These are phyloP conservation scores for Cuculus canorus DNA, from an alignment of 2,797 vertebrate genomes.

Conservation along the genomic window DNA sequence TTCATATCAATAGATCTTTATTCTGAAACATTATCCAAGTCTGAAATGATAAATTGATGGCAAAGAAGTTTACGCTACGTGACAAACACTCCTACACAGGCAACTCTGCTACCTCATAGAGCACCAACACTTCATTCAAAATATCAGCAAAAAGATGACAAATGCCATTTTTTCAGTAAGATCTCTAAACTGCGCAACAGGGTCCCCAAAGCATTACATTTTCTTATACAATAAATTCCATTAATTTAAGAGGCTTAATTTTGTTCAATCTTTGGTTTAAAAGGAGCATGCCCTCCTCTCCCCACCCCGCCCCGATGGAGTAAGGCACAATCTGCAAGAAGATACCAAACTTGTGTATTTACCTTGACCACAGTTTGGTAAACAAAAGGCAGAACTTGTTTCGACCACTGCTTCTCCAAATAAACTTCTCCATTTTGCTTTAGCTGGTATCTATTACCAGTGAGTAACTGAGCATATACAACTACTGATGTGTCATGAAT, in stretches of 20 bases:
- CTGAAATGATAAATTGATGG: not conserved
- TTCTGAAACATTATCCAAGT: not conserved
- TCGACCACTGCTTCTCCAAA: slow-evolving; percentile 97
- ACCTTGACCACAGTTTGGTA: slow-evolving; percentile 94
- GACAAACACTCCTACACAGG: not conserved
- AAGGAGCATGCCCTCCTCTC: not conserved
- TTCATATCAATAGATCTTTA: not conserved
- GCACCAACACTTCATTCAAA: not conserved
- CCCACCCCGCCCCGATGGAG: not conserved
- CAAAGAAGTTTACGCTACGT: not conserved
- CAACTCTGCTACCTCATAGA: not conserved
- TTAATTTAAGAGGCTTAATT: not conserved
- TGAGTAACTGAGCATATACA: slow-evolving; percentile 90
- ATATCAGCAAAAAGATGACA: not conserved
- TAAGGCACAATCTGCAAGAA: not conserved
- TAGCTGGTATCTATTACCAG: slow-evolving; percentile 89
- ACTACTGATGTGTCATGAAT: slow-evolving; percentile 87
- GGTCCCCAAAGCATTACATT: not conserved
- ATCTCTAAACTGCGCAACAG: not conserved
- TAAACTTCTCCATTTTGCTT: slow-evolving; percentile 87
- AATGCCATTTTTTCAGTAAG: not conserved
- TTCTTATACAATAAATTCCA: not conserved
- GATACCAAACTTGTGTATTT: slow-evolving; percentile 21
- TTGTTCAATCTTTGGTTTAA: not conserved
- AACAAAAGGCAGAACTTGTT: slow-evolving; percentile 91